Evolutionary conservation across 2,113 vertebrate species (phyloP).

Genomic region (Sceloporus undulatus): DNA sequence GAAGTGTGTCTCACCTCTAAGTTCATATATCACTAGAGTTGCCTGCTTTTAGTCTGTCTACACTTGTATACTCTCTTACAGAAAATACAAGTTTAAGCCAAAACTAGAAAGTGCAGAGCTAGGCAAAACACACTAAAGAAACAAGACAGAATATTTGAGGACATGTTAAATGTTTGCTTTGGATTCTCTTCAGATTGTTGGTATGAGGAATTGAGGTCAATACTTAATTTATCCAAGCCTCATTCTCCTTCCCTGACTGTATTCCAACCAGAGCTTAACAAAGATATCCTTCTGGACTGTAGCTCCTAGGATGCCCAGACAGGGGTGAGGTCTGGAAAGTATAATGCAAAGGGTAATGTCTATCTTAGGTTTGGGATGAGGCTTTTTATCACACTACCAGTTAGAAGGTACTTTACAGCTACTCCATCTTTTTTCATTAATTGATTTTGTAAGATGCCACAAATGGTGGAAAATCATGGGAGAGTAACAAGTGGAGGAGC

Average conservation of each 20-base stretch:
- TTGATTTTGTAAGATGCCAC: background rate
- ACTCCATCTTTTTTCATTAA: background rate
- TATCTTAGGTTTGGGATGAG: background rate
- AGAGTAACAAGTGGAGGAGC: background rate
- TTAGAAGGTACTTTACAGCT: background rate
- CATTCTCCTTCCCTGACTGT: slow-evolving; percentile 20
- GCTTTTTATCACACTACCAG: background rate
- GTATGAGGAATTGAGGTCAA: slow-evolving; percentile 29
- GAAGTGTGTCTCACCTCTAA: background rate
- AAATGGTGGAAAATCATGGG: background rate
- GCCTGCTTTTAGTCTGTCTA: slow-evolving; percentile 8
- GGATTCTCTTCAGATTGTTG: slow-evolving; percentile 34
- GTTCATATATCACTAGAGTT: background rate
- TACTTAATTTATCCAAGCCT: slow-evolving; percentile 26
- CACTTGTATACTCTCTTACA: background rate
- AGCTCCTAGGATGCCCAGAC: too few species aligned
- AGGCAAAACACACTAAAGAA: slow-evolving; percentile 37
- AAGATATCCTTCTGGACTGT: too few species aligned
- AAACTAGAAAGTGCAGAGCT: slow-evolving; percentile 39
- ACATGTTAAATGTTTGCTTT: slow-evolving; percentile 38
- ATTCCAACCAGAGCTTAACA: background rate
- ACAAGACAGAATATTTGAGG: slow-evolving; percentile 8
- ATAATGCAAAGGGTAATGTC: background rate
- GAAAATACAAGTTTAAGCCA: slow-evolving; percentile 27
- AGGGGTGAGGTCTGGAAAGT: too few species aligned